phyloP scores from a whole-genome alignment of 2,113 vertebrate genomes.

The Butastur rufipennis region DNA sequence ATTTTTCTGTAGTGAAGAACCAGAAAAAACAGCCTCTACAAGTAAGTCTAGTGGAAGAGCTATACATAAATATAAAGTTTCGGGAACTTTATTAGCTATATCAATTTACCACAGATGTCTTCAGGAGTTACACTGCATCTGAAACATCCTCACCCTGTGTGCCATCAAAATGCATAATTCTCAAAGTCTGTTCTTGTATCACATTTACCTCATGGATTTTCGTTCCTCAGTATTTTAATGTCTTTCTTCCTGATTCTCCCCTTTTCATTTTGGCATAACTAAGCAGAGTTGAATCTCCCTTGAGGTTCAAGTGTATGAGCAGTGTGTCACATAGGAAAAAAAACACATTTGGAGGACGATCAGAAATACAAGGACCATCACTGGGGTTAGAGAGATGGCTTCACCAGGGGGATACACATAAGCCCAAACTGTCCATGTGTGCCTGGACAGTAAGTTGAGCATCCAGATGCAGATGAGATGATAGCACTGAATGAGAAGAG shows the following conservation, averaged over 20 bases:
- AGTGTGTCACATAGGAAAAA: neutral
- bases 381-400: neutral
- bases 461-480: neutral
- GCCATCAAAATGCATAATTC: neutral
- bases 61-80: neutral
- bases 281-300: neutral
- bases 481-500: neutral
- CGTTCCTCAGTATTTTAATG: neutral
- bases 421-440: neutral
- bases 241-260: neutral
- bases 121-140: neutral
- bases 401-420: neutral
- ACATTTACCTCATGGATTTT: neutral
- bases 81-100: neutral
- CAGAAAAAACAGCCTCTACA: neutral
- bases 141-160: neutral
- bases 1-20: neutral
- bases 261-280: neutral
- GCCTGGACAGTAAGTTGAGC: neutral
- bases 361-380: neutral
- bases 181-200: neutral
- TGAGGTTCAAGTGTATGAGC: neutral
- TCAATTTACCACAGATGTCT: neutral
- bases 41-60: neutral
- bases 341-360: neutral